A percentile compares a stretch with the other conserved stretches of the same genome.
Evolutionary conservation across 2,113 vertebrate genomes (phyloP).

Genomic region (Rhinogobius similis): DNA sequence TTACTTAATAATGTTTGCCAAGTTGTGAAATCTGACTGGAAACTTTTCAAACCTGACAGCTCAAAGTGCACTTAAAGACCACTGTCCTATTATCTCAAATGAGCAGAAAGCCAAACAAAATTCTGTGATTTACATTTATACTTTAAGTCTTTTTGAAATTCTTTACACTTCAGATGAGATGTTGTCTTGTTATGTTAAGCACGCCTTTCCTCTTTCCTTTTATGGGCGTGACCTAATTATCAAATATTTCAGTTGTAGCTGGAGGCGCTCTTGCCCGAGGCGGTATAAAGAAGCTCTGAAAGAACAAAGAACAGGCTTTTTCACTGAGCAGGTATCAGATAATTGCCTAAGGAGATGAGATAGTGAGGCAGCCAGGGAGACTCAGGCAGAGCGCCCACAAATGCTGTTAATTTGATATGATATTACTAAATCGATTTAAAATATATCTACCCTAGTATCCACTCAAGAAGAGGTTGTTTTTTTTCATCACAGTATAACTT

Average conservation of each 20-base stretch:
- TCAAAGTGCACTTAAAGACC: too few species aligned
- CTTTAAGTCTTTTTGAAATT: background rate
- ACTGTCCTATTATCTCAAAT: background rate
- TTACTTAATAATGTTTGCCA: too few species aligned
- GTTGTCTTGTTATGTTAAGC: constrained; percentile 5
- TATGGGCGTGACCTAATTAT: constrained; percentile 53
- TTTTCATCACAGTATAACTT: too few species aligned
- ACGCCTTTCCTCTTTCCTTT: constrained; percentile 19
- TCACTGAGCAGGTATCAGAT: constrained; percentile 25
- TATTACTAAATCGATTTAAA: background rate
- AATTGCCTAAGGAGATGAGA: constrained; percentile 35
- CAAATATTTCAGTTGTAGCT: constrained; percentile 25
- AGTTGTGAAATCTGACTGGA: too few species aligned
- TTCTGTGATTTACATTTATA: background rate
- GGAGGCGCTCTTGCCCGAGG: constrained; percentile 39
- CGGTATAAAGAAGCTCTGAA: constrained; percentile 33
- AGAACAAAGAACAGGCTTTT: constrained; percentile 5
- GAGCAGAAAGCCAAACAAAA: background rate
- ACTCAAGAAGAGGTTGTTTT: too few species aligned
- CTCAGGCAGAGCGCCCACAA: background rate
- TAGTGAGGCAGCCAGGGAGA: constrained; percentile 11
- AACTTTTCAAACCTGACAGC: too few species aligned
- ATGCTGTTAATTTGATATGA: background rate
- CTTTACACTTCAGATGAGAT: background rate
- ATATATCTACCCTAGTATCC: too few species aligned